Percentiles rank a stretch among this genome's conserved stretches.
Evolutionary conservation across 2,888 invertebrate genomes (phyloP).

Genomic region (Gymnoscelis rufifasciata): DNA sequence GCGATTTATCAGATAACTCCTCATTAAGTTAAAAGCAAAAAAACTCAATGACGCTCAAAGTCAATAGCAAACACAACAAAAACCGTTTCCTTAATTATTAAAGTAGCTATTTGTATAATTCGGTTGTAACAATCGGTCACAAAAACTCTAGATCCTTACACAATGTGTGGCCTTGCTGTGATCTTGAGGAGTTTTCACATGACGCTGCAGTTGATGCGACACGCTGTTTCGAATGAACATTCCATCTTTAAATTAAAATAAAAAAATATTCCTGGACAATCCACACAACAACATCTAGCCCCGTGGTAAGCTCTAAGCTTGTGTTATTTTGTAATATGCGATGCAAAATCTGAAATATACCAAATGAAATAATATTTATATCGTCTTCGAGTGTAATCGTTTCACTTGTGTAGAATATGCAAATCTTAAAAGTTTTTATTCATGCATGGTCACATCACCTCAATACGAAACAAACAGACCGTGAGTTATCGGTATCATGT

Average conservation of each 20-base stretch:
- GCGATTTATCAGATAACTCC: neutral
- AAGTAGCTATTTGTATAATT: conserved; percentile 16
- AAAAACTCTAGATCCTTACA: conserved; percentile 15
- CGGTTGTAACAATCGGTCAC: conserved; percentile 4
- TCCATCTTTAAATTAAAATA: neutral
- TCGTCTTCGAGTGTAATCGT: too few relatives aligned
- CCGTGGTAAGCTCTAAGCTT: too few relatives aligned
- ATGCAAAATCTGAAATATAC: too few relatives aligned
- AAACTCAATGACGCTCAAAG: conserved; percentile 10
- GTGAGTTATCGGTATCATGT: too few relatives aligned
- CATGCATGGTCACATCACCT: neutral
- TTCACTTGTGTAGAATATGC: too few relatives aligned
- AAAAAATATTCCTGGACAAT: too few relatives aligned
- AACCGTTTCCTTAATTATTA: conserved; percentile 18
- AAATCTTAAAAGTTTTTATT: too few relatives aligned
- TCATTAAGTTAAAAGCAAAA: conserved; percentile 2
- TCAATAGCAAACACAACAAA: conserved; percentile 14
- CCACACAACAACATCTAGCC: too few relatives aligned
- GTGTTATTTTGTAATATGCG: too few relatives aligned
- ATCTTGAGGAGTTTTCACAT: conserved; percentile 13
- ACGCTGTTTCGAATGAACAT: neutral
- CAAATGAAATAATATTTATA: too few relatives aligned
- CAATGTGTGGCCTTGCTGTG: conserved; percentile 22
- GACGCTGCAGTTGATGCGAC: neutral
- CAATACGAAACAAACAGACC: neutral